Evolutionary conservation across 2,888 invertebrate genomes (phyloP), one percentile per base, ranked within the genome.

Genomic region (Ganaspis brasiliensis): DNA sequence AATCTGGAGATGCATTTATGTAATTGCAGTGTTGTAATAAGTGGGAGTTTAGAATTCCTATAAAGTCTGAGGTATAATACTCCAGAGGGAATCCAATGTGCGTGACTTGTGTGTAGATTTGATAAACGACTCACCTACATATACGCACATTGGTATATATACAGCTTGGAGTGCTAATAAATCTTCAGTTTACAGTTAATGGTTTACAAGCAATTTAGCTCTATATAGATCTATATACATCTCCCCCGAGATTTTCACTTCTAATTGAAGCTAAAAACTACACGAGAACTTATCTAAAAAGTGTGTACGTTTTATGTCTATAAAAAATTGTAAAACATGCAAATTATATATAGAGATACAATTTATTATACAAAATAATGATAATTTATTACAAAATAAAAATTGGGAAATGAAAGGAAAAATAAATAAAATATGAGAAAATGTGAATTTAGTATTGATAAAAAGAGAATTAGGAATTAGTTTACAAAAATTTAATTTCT

Each of bases 121-220:
- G 16, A 61, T 61, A 35, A 19, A 61, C 61, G 61, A 61, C 61
- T 61, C 19, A 19, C 12, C 61, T n/a, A 61, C 52, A 61, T 56
- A 4, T 56, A 4, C 12, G 21, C 9, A 21, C 19, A 14, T 37
- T 37, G 19, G 35, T 63, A n/a, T n/a, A n/a, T n/a, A n/a, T n/a
- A 37, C 37, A 63, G 1, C 31, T 63, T 63, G 5, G 19, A 37
- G 37, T 63, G 21, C 37, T 37, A 63, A 21, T 63, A 63, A 63
- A 63, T 63, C 61, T 63, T 37, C 21, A 37, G 37, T 63, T 21
- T 63, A 19, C 21, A 37, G 37, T 63, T 21, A 63, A 63, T 21
- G 35, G 14, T 63, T 63, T 37, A 63, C 19, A 21, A 21, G 37
- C 61, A 63, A 14, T 61, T 61, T 61, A 5, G 19, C 61, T 61